These are phyloP conservation scores for Liasis olivaceus DNA, from an alignment of 2,797 vertebrate species.

Conservation along the genomic window DNA sequence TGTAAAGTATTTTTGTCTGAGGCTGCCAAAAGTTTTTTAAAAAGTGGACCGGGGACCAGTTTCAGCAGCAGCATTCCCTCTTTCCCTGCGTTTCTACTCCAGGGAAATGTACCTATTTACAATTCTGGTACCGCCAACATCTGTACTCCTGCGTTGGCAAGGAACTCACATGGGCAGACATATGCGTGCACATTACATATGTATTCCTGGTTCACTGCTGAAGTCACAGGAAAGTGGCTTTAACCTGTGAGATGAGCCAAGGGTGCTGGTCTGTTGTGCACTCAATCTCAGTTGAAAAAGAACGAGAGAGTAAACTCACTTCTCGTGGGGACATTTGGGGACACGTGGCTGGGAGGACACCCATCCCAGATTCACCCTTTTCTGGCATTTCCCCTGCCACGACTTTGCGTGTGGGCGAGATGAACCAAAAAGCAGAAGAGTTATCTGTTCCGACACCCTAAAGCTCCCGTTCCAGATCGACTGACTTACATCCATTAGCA, in stretches of 20 bases:
- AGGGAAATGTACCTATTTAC: too few species aligned
- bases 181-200: too few species aligned
- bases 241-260: background rate
- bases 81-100: too few species aligned
- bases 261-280: background rate
- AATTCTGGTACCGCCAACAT: too few species aligned
- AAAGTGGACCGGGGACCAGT: too few species aligned
- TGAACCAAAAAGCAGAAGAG: background rate
- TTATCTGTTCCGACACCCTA: background rate
- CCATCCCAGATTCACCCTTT: background rate
- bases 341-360: background rate
- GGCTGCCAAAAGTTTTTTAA: too few species aligned
- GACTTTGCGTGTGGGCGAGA: background rate
- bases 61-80: too few species aligned
- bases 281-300: background rate
- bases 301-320: background rate
- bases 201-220: background rate
- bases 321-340: background rate
- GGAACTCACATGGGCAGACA: too few species aligned
- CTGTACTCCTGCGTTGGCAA: background rate
- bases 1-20: too few species aligned
- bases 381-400: background rate
- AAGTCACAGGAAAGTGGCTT: background rate
- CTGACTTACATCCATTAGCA: rapidly evolving
- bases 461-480: background rate